Evolutionary conservation across 1,140 invertebrate species (phyloP).

Genomic region (Eurosta solidaginis): DNA sequence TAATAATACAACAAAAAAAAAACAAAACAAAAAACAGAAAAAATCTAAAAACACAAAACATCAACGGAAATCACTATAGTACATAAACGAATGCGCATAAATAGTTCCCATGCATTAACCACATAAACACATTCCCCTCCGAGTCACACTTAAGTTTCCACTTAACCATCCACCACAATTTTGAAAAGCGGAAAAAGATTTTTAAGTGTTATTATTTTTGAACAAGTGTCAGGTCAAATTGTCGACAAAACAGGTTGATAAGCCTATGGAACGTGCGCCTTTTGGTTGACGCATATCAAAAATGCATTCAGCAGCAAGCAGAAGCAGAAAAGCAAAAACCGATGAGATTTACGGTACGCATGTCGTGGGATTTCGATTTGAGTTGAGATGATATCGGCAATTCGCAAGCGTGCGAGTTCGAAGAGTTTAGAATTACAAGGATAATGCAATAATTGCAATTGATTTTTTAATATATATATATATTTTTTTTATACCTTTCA

Average conservation of each 20-base stretch:
- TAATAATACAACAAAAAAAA: neutral
- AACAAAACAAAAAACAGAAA: neutral
- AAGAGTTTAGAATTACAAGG: neutral
- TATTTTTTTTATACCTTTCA: no score
- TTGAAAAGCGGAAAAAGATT: constrained; percentile 19
- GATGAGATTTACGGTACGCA: neutral
- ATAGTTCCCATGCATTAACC: neutral
- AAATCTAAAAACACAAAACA: constrained; percentile 13
- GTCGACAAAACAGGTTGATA: neutral
- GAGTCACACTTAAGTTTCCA: no score
- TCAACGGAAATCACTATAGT: neutral
- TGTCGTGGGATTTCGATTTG: constrained; percentile 3
- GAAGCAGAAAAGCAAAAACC: neutral
- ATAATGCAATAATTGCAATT: constrained; percentile 21
- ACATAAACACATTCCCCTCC: neutral
- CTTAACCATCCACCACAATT: neutral
- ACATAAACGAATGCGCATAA: no score
- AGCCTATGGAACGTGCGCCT: neutral
- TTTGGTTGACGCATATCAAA: no score
- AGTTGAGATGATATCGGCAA: constrained; percentile 5
- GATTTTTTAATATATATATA: neutral
- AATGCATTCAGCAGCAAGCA: no score
- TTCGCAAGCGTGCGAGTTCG: neutral
- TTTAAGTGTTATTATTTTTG: constrained; percentile 28
- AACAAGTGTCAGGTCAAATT: neutral